Percentiles rank a stretch among this genome's conserved stretches.
phyloP scores from a whole-genome alignment of 2,113 vertebrate species.

The Epinephelus fuscoguttatus region DNA sequence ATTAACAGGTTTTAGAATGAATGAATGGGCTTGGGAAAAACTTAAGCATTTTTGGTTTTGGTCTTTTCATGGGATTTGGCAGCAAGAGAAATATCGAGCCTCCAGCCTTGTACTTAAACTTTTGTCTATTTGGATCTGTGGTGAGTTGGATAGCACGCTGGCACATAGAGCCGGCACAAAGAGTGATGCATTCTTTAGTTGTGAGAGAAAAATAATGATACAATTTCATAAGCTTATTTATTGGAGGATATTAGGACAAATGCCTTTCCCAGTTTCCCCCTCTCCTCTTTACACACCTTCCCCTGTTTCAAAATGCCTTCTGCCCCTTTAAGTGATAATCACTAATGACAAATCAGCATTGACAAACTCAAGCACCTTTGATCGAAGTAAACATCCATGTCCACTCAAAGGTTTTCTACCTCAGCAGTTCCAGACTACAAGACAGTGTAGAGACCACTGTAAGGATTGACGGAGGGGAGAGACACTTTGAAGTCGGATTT shows the following conservation, averaged over 20 bases:
- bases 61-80: conserved; percentile 17
- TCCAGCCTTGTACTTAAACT: background rate
- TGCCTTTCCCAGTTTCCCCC: background rate
- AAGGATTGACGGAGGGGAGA: background rate
- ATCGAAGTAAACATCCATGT: conserved; percentile 14
- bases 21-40: background rate
- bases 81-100: background rate
- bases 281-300: background rate
- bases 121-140: background rate
- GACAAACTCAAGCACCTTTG: conserved; percentile 27
- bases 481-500: background rate
- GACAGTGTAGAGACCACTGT: background rate
- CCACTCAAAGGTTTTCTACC: background rate
- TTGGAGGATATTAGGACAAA: background rate
- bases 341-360: conserved; percentile 30
- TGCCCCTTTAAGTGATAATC: conserved; percentile 24
- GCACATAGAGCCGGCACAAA: background rate
- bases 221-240: conserved; percentile 1
- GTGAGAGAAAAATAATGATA: background rate
- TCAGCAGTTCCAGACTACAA: background rate
- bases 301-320: conserved; percentile 13
- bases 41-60: background rate
- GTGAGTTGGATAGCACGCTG: background rate
- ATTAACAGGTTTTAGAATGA: background rate
- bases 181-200: background rate